Percentiles rank a stretch among this genome's conserved stretches.
Evolutionary conservation across 1,140 invertebrate genomes (phyloP).

Genomic region (Drosophila mojavensis): DNA sequence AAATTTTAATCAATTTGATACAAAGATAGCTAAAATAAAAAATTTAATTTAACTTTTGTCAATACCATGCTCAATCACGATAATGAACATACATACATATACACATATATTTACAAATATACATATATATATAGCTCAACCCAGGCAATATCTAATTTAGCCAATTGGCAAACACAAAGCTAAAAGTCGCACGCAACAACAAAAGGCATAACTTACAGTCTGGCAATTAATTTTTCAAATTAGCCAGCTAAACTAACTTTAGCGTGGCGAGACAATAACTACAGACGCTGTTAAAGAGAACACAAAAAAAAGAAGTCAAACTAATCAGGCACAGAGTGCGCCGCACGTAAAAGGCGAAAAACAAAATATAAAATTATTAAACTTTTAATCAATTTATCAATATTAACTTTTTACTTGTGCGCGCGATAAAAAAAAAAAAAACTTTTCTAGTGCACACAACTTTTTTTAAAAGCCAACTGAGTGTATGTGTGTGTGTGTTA

Average conservation of each 20-base stretch:
- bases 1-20: no score
- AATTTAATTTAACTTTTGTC: no score
- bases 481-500: not conserved
- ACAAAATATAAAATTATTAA: constrained; percentile 75
- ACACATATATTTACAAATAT: no score
- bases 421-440: constrained; percentile 39
- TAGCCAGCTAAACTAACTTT: constrained; percentile 40
- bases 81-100: no score
- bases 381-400: constrained; percentile 83
- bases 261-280: constrained; percentile 46
- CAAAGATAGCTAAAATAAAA: no score
- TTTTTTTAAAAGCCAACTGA: constrained; percentile 35
- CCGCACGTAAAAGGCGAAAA: constrained; percentile 40
- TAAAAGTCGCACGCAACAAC: not conserved
- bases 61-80: no score
- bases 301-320: constrained; percentile 8
- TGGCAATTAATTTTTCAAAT: constrained; percentile 66
- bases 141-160: constrained; percentile 1
- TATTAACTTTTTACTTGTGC: constrained; percentile 74
- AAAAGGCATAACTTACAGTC: constrained; percentile 32
- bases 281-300: constrained; percentile 2
- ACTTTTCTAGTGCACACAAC: constrained; percentile 36
- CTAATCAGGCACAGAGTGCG: constrained; percentile 41
- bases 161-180: constrained; percentile 10
- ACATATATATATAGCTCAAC: no score